phyloP scores from a whole-genome alignment of 2,888 invertebrate species.

The Nineta flava region DNA sequence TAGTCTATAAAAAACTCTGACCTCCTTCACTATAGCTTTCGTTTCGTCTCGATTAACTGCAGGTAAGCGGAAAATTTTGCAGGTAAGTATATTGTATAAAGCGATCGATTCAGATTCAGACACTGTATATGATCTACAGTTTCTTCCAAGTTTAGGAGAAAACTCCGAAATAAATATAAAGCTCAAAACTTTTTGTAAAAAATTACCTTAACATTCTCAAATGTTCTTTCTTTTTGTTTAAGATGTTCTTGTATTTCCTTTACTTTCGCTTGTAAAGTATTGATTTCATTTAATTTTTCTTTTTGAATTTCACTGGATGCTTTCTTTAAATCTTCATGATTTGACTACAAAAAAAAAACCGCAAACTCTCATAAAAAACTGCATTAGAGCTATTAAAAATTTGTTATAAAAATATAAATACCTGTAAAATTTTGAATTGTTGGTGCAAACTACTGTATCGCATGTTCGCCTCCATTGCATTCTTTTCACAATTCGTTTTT shows the following conservation, averaged over 20 bases:
- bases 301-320: constrained; percentile 31
- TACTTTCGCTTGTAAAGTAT: constrained; percentile 30
- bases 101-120: no score
- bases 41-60: no score
- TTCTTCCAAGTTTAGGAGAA: no score
- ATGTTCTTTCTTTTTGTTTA: constrained; percentile 26
- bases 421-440: constrained; percentile 33
- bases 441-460: constrained; percentile 37
- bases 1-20: no score
- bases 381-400: background rate
- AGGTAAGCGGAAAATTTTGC: no score
- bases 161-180: no score
- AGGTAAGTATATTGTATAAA: no score
- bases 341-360: constrained; percentile 24
- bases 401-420: constrained; percentile 12
- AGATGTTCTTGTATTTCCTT: constrained; percentile 30
- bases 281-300: constrained; percentile 30
- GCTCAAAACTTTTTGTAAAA: constrained; percentile 3
- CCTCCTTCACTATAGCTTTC: no score
- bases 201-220: constrained; percentile 15
- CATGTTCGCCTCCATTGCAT: constrained; percentile 30
- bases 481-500: constrained; percentile 30
- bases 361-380: background rate
- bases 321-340: constrained; percentile 33
- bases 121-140: no score